A percentile compares a stretch with the other conserved stretches of the same genome.
These are phyloP conservation scores for Drosophila sucinea DNA, from an alignment of 1,140 invertebrate genomes.

Conservation along the genomic window DNA sequence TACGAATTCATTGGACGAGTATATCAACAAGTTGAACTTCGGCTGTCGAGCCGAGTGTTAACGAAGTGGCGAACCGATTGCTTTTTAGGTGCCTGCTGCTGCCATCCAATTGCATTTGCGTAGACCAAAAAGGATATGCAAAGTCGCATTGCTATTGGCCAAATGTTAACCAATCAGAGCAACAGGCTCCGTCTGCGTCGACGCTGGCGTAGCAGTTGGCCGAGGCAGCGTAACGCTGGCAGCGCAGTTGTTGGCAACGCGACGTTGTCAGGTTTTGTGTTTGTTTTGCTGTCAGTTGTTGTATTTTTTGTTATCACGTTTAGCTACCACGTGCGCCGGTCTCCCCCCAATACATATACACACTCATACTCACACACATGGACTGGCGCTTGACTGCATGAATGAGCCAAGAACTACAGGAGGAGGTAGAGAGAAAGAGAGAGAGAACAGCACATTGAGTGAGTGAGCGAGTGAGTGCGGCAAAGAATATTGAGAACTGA, in stretches of 20 bases:
- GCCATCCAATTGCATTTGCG: constrained; percentile 53
- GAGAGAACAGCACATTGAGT: neutral
- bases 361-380: constrained; percentile 20
- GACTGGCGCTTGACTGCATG: constrained; percentile 45
- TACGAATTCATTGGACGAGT: constrained; percentile 4
- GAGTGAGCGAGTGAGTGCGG: constrained; percentile 54
- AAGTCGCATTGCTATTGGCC: constrained; percentile 50
- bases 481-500: constrained; percentile 16
- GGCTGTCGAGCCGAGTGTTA: neutral
- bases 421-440: neutral
- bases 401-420: constrained; percentile 12
- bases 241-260: constrained; percentile 28
- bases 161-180: constrained; percentile 59
- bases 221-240: constrained; percentile 19
- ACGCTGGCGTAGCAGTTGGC: constrained; percentile 6
- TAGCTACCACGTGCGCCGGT: constrained; percentile 77
- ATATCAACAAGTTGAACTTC: constrained; percentile 61
- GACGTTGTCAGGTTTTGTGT: constrained; percentile 76
- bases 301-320: constrained; percentile 80
- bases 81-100: neutral
- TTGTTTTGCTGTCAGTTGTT: constrained; percentile 78
- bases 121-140: constrained; percentile 48
- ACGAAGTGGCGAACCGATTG: neutral
- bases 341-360: constrained; percentile 23
- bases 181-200: constrained; percentile 36